Base-by-base conservation (phyloP, 2,113 vertebrate species). In the Albula goreensis region DNA sequence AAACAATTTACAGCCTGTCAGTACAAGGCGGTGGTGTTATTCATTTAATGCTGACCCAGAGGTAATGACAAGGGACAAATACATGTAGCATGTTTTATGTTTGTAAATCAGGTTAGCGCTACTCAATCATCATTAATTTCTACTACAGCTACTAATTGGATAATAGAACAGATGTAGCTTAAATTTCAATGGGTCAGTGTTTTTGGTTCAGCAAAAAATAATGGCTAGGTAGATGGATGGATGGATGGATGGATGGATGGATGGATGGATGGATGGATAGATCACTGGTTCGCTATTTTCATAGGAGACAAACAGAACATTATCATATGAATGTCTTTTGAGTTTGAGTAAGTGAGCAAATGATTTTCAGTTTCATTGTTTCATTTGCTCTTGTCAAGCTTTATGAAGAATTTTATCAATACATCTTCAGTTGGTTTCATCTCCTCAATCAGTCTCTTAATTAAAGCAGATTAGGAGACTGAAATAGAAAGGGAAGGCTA, bases 1-100 rank as follows among this genome's bases (percentile, higher is more conserved):
- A 83, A 83, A 60, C 81, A 83, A 83, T 83, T 31, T 83, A 83
- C 53, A 57, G 81, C 25, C 53, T 51, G 53, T 63, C 56, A 60
- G 22, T 60, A 25, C 13, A 60, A 19, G 81, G n/a, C 81, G 48
- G 60, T 22, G 25, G 17, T 83, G 53, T 60, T 83, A 60, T 63
- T 83, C 31, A 83, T 60, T 60, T 83, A 12, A 49, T 60, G 81
- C 25, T 56, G 13, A 57, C 25, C 53, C 52, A 12, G 25, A 48
- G 53, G 63, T 22, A 12, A 83, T 63, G 53, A 83, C 12, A 83
- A 9, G 70, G 31, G 70, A 74, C 9, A n/a, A 22, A 74, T 74
- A 74, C 8, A 31, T 25, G n/a, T 31, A 74, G 31, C 70, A 25
- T 74, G 70, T 74, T 74, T 74, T 74, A n/a, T 74, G 70, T 74